Base-by-base conservation (phyloP, 2,797 vertebrate genomes). In the Crocodylus rhombifer region DNA sequence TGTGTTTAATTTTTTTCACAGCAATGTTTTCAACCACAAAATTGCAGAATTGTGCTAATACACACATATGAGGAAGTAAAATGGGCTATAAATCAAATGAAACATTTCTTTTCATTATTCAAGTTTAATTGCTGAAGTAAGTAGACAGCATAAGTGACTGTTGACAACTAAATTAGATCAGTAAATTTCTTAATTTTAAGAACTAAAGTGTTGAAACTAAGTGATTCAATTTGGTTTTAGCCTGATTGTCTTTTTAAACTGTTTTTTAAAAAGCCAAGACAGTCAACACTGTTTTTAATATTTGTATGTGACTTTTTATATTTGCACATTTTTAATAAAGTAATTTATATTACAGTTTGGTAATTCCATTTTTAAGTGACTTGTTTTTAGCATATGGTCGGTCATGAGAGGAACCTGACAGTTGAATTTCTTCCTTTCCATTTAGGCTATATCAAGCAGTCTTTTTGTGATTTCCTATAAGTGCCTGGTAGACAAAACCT, bases 311-410 rank as follows among this genome's bases (percentile, higher is more conserved):
- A 84, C 36, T 96, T 94, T 93, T 92, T 92, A 58, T 94, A 96
- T 94, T 89, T 95, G 67, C 95, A 94, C 23, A 93, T 91, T 97
- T 93, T 90, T 88, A 98, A 96, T 97, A 97, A 97, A 98, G 7
- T 7, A 2, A 93, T 96, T 97, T 96, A 94, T 93, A 94, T 20
- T 55, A 81, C 3, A 23, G 91, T 94, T 78, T 58, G 15, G n/a
- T 76, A 77, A 11, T 15, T 25, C 1, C 0, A 2, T 25, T 71
- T 62, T 61, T 62, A 58, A 16, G 65, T 30, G 16, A 17, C 6
- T 78, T 4, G 1, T 63, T 80, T 87, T 90, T 67, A 14, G n/a
- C 26, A n/a, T 23, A 10, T 5, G 13, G 10, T 62, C 23, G 82
- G 21, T 4, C 1, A 2, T 0, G 0, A 75, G 42, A 8, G 21